These are phyloP conservation scores for Indri indri DNA, from an alignment of 2,113 vertebrate species.

Conservation along the genomic window DNA sequence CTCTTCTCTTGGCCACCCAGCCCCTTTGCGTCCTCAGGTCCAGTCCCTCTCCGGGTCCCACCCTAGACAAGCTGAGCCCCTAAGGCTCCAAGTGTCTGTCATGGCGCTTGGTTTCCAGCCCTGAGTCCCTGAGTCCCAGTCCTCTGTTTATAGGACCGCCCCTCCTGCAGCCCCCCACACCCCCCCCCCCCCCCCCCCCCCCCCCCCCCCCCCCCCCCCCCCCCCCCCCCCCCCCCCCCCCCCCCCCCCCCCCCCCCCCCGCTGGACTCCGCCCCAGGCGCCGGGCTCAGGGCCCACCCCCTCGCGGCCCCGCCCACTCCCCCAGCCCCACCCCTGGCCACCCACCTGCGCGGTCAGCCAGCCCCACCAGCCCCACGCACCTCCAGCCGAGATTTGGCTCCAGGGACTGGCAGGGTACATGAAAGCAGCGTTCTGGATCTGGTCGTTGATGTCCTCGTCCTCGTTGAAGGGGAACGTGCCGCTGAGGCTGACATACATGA, in stretches of 20 bases:
- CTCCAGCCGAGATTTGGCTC: constrained; percentile 91
- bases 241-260: fast-evolving
- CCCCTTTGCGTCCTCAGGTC: background rate
- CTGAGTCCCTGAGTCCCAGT: background rate
- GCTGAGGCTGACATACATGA: constrained; percentile 95
- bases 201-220: too few relatives aligned
- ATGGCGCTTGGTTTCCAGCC: background rate
- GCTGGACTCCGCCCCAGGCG: background rate
- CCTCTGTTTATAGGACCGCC: background rate
- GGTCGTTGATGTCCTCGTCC: constrained; percentile 95
- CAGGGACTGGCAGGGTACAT: constrained; percentile 95
- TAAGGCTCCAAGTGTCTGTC: background rate
- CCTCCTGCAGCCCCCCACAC: fast-evolving
- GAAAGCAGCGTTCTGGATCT: constrained; percentile 96
- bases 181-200: too few relatives aligned
- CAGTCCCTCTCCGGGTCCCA: background rate
- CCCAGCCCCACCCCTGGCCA: fast-evolving
- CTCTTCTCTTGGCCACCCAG: background rate
- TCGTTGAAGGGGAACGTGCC: constrained; percentile 96
- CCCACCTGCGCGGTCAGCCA: fast-evolving
- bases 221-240: too few relatives aligned
- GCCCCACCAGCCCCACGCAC: background rate
- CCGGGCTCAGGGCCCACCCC: too few relatives aligned
- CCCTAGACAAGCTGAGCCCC: background rate
- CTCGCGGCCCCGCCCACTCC: background rate